These are phyloP conservation scores for Drosophila tani DNA, from an alignment of 1,140 invertebrate species.

Conservation along the genomic window DNA sequence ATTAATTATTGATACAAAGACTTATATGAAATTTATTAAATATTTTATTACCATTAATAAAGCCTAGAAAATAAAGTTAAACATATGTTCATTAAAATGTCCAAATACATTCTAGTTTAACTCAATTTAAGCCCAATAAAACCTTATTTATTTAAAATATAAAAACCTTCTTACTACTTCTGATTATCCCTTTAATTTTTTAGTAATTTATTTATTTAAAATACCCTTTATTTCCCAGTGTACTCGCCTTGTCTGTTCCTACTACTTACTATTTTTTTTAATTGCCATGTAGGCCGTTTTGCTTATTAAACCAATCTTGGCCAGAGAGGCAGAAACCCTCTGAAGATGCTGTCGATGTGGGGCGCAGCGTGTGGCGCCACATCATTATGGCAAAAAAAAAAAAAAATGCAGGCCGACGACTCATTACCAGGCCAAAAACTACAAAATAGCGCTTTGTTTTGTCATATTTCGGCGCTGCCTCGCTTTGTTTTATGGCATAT, in stretches of 20 bases:
- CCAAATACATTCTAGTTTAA: background rate
- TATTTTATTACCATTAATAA: background rate
- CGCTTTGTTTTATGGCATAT: slow-evolving; percentile 48
- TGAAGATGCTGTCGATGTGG: slow-evolving; percentile 45
- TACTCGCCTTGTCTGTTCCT: slow-evolving; percentile 2
- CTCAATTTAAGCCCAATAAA: background rate
- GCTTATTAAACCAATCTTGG: slow-evolving; percentile 72
- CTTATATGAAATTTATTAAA: background rate
- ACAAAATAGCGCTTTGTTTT: slow-evolving; percentile 48
- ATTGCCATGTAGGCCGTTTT: slow-evolving; percentile 78
- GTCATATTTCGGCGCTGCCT: slow-evolving; percentile 50
- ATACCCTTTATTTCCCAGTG: slow-evolving; percentile 3
- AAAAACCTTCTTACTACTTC: too few relatives aligned
- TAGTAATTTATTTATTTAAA: too few relatives aligned
- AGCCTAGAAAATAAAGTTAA: background rate
- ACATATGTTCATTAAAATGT: background rate
- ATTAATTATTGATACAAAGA: too few relatives aligned
- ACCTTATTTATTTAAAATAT: background rate
- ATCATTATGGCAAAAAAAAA: slow-evolving; percentile 53
- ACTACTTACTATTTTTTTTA: slow-evolving; percentile 49
- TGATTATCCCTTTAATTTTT: too few relatives aligned
- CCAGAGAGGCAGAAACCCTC: slow-evolving; percentile 2
- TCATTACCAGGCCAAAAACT: slow-evolving; percentile 51
- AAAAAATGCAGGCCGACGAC: slow-evolving; percentile 34
- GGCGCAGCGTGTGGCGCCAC: slow-evolving; percentile 67